Percentiles rank a stretch among this genome's conserved stretches.
phyloP scores from a whole-genome alignment of 2,888 invertebrate species.

The Idaea dimidiata region DNA sequence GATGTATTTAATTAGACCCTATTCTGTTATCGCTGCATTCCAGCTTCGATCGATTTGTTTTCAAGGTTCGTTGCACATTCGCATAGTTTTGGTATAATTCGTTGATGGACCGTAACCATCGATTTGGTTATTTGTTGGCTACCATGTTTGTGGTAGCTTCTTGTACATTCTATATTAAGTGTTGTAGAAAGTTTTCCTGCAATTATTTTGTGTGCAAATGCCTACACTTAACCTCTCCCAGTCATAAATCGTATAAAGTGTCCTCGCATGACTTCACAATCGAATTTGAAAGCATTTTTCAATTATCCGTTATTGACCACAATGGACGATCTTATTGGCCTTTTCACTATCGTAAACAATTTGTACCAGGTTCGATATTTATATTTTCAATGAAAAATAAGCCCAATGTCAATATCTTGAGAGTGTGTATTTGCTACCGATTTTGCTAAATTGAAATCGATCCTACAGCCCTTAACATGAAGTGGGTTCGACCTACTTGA shows the following conservation, averaged over 20 bases:
- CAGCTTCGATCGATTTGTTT: slow-evolving; percentile 63
- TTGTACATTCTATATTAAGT: background rate
- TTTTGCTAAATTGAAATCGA: slow-evolving; percentile 36
- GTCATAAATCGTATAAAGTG: slow-evolving; percentile 68
- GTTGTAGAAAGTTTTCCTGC: background rate
- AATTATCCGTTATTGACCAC: slow-evolving; percentile 78
- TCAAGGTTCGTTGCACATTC: slow-evolving; percentile 51
- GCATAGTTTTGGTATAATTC: background rate
- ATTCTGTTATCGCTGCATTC: slow-evolving; percentile 71
- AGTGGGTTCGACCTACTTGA: slow-evolving; percentile 59
- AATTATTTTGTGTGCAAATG: slow-evolving; percentile 31
- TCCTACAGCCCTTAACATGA: slow-evolving; percentile 46
- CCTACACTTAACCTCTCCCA: slow-evolving; percentile 49
- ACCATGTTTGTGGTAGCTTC: background rate
- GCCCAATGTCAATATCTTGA: slow-evolving; percentile 29
- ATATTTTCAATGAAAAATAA: slow-evolving; percentile 35
- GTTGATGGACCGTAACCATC: background rate
- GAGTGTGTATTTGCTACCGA: slow-evolving; percentile 29
- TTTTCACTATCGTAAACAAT: slow-evolving; percentile 68
- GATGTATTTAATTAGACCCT: slow-evolving; percentile 69
- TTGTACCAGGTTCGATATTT: slow-evolving; percentile 46
- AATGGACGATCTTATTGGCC: slow-evolving; percentile 68
- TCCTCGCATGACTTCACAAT: slow-evolving; percentile 66
- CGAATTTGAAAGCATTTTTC: slow-evolving; percentile 76
- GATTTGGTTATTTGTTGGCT: background rate